Conservation (phyloP, 2,888 invertebrate genomes). For the Ligdia adustata region DNA sequence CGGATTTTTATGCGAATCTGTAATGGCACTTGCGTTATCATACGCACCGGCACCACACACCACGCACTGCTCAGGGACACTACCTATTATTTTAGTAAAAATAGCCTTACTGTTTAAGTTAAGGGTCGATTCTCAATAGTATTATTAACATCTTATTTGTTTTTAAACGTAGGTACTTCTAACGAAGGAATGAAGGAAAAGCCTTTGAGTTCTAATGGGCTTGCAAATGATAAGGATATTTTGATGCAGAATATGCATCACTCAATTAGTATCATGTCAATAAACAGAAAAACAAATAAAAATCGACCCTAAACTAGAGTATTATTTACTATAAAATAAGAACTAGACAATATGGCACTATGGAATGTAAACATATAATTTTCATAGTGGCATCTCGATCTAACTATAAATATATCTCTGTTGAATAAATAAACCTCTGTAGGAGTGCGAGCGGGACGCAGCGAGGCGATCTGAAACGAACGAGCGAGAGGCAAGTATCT, state of each 20-base stretch:
- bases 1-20: neutral
- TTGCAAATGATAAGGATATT: too few species aligned
- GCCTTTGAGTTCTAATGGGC: too few species aligned
- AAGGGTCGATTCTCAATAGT: conserved; percentile 3
- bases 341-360: conserved; percentile 67
- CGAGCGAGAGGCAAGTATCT: conserved; percentile 1
- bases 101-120: conserved; percentile 3
- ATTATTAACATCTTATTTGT: too few species aligned
- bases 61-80: conserved; percentile 1
- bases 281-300: conserved; percentile 13
- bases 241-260: too few species aligned
- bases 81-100: conserved; percentile 7
- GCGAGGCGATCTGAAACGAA: neutral
- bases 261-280: too few species aligned
- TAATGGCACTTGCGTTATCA: neutral
- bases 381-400: conserved; percentile 64
- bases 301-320: conserved; percentile 17
- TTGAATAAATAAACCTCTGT: conserved; percentile 32
- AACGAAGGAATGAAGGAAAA: too few species aligned
- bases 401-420: conserved; percentile 37
- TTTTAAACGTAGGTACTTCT: too few species aligned
- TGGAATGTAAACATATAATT: conserved; percentile 78
- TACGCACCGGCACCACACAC: too few species aligned
- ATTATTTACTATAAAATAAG: conserved; percentile 23
- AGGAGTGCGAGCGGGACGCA: conserved; percentile 5